phyloP scores from a whole-genome alignment of 2,888 invertebrate species.

The Sinhomidia bicolor region DNA sequence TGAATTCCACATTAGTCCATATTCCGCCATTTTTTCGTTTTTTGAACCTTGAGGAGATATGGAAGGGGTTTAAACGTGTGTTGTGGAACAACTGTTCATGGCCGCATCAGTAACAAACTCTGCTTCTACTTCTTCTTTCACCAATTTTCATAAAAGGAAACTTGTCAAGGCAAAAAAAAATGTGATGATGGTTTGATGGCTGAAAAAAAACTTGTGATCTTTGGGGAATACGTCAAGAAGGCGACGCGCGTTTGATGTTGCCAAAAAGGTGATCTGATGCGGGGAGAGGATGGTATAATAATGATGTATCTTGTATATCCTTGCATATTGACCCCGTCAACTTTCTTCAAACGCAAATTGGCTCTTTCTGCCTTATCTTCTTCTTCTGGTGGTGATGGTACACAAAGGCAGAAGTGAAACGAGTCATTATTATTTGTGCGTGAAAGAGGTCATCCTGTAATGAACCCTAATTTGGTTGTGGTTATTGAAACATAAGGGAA shows the following conservation, averaged over 20 bases:
- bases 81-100: background rate
- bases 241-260: background rate
- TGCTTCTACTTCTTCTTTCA: background rate
- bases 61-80: background rate
- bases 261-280: background rate
- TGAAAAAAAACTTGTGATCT: slow-evolving; percentile 40
- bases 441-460: too few relatives aligned
- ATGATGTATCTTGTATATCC: slow-evolving; percentile 4
- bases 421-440: too few relatives aligned
- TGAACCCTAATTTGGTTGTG: too few relatives aligned
- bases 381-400: background rate
- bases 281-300: background rate
- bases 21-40: slow-evolving; percentile 3
- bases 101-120: background rate
- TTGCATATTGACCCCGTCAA: slow-evolving; percentile 38
- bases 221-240: background rate
- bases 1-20: slow-evolving; percentile 53
- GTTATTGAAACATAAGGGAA: too few relatives aligned
- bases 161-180: background rate
- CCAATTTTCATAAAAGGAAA: slow-evolving; percentile 9
- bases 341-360: slow-evolving; percentile 2
- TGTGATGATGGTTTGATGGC: slow-evolving; percentile 42
- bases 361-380: slow-evolving; percentile 23
- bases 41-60: slow-evolving; percentile 30
- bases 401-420: background rate